Evolutionary conservation across 2,797 vertebrate genomes (phyloP).

Genomic region (Scolopax rusticola): DNA sequence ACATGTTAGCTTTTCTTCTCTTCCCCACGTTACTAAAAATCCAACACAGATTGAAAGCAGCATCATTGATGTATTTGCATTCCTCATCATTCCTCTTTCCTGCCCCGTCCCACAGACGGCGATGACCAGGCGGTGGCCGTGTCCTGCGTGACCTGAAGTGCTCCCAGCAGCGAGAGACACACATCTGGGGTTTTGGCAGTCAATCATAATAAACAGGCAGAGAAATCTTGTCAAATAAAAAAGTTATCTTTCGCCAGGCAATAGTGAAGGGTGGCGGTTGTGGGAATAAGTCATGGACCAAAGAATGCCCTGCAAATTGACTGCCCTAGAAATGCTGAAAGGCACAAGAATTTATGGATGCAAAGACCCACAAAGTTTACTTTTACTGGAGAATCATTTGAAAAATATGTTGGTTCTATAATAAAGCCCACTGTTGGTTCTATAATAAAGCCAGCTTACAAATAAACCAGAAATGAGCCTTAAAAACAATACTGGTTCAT

Average conservation of each 20-base stretch:
- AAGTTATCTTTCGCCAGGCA: not conserved
- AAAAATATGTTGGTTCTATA: conserved; percentile 60
- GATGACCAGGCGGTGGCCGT: not conserved
- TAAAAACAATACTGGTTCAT: conserved; percentile 37
- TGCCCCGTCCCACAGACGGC: not conserved
- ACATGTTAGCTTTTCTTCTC: not conserved
- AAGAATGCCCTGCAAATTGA: conserved; percentile 29
- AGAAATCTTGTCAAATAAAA: not conserved
- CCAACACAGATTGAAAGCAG: not conserved
- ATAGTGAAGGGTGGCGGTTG: not conserved
- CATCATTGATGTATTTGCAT: not conserved
- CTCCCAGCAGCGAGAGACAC: accelerated
- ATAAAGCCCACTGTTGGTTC: conserved; percentile 53
- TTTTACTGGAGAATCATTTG: conserved; percentile 53
- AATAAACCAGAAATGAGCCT: conserved; percentile 58
- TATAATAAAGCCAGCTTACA: conserved; percentile 62
- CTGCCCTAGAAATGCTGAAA: conserved; percentile 4
- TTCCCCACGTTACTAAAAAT: not conserved
- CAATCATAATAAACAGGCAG: not conserved
- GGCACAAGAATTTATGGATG: not conserved
- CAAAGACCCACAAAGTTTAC: conserved; percentile 39
- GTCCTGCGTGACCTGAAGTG: accelerated
- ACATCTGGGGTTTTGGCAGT: not conserved
- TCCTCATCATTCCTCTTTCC: not conserved
- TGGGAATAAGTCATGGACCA: conserved; percentile 16